Base-by-base conservation (phyloP, 2,797 vertebrate genomes). In the Oceanodroma leucorhoa region DNA sequence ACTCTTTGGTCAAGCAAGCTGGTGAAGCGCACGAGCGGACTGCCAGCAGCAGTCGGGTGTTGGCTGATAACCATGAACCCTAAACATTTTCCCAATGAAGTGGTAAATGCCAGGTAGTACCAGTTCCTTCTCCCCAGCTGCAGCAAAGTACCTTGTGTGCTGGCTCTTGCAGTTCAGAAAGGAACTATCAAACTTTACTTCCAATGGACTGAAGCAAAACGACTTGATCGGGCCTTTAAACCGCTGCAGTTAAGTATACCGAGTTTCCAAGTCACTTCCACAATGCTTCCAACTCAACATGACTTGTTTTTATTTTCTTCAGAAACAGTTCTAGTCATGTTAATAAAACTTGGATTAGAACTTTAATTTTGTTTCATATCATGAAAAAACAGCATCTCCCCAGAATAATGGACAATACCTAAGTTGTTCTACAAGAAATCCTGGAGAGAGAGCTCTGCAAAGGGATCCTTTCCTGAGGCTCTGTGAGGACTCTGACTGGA, bases 401-500 rank as follows among this genome's bases (percentile, higher is more conserved):
- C 97, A 97, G 95, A 96, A 95, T 64, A 96, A 96, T 4, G 45
- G 96, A 97, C 97, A 98, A 99, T 99, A 99, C 99, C 99, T 99
- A 99, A 99, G 99, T 98, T 98, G 99, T 98, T 99, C 99, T 99
- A 99, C 98, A 99, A 99, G 99, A 99, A 99, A 99, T 99, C 99
- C 99, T 99, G 99, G 98, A 99, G 99, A 99, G 99, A 99, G 98
- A 99, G 98, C 98, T 99, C 99, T 99, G 99, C 99, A 99, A 99
- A 99, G 96, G 99, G 99, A 98, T 99, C 99, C 99, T 99, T 99
- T 99, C 99, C 99, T 97, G 99, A 99, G 98, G 99, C 99, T 99
- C 99, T 99, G 98, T 99, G 99, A 99, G 99, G 99, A 99, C 99
- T 99, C 98, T 99, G 99, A 99, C 99, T 99, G 99, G 99, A 99